phyloP scores from a whole-genome alignment of 2,113 vertebrate species.

The Ptyas mucosa region DNA sequence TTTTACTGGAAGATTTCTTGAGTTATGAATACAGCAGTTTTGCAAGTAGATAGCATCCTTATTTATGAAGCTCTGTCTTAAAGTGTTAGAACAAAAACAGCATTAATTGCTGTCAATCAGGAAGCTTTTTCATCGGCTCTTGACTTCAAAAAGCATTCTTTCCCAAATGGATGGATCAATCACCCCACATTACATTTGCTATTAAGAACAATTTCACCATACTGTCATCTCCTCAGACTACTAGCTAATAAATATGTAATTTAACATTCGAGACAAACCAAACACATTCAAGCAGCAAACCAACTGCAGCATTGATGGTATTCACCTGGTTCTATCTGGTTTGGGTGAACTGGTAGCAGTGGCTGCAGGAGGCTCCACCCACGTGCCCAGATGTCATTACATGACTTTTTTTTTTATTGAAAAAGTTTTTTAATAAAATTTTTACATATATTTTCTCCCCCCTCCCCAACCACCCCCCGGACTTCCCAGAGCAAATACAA shows the following conservation, averaged over 20 bases:
- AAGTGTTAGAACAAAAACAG: constrained; percentile 61
- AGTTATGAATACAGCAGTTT: constrained; percentile 49
- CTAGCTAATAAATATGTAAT: constrained; percentile 5
- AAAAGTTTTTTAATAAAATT: too few relatives aligned
- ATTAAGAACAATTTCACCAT: background rate
- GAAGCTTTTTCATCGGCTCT: constrained; percentile 55
- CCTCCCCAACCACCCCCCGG: too few relatives aligned
- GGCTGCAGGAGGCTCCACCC: too few relatives aligned
- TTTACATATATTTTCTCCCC: too few relatives aligned
- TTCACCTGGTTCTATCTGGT: too few relatives aligned
- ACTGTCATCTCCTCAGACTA: background rate
- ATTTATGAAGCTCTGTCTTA: constrained; percentile 51
- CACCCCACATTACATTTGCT: constrained; percentile 28
- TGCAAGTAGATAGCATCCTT: constrained; percentile 55
- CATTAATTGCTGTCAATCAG: constrained; percentile 61
- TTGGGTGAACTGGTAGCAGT: too few relatives aligned
- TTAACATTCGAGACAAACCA: constrained; percentile 48
- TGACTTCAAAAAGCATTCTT: constrained; percentile 57
- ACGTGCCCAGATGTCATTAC: too few relatives aligned
- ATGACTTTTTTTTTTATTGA: too few relatives aligned
- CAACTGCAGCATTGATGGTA: background rate
- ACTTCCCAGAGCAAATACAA: too few relatives aligned
- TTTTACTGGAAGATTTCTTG: constrained; percentile 37
- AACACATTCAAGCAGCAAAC: constrained; percentile 44
- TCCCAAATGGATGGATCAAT: constrained; percentile 62